These are phyloP conservation scores for Limonius californicus DNA, from an alignment of 1,140 invertebrate genomes.

Conservation along the genomic window DNA sequence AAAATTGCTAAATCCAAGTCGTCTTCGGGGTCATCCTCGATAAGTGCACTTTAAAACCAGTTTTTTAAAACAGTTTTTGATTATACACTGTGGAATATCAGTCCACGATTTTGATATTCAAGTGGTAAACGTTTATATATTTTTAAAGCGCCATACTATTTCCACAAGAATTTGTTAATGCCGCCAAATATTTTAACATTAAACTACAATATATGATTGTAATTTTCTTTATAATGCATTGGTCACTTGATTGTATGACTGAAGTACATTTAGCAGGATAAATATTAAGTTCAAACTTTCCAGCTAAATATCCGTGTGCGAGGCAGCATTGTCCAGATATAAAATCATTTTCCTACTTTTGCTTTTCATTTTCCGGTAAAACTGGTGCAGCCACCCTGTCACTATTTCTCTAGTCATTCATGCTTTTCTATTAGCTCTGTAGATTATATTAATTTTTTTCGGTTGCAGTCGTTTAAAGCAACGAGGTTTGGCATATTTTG, in stretches of 20 bases:
- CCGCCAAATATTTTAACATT: conserved; percentile 3
- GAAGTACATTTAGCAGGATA: conserved; percentile 12
- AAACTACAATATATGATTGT: not conserved
- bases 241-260: too few species aligned
- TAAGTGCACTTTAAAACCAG: too few species aligned
- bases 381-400: conserved; percentile 14
- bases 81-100: too few species aligned
- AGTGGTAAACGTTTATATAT: too few species aligned
- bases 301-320: conserved; percentile 19
- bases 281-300: not conserved
- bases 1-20: too few species aligned
- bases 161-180: too few species aligned
- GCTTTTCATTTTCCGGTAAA: conserved; percentile 17
- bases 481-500: not conserved
- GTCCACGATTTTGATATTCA: too few species aligned
- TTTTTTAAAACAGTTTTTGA: too few species aligned
- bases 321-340: conserved; percentile 39
- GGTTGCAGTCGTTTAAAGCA: not conserved
- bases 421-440: not conserved
- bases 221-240: conserved; percentile 5
- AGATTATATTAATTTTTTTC: not conserved
- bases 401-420: conserved; percentile 17
- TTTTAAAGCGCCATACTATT: too few species aligned
- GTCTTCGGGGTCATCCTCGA: too few species aligned
- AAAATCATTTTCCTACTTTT: conserved; percentile 31